Evolutionary conservation across 2,888 invertebrate species (phyloP).

Genomic region (Chrysodeixis includens): DNA sequence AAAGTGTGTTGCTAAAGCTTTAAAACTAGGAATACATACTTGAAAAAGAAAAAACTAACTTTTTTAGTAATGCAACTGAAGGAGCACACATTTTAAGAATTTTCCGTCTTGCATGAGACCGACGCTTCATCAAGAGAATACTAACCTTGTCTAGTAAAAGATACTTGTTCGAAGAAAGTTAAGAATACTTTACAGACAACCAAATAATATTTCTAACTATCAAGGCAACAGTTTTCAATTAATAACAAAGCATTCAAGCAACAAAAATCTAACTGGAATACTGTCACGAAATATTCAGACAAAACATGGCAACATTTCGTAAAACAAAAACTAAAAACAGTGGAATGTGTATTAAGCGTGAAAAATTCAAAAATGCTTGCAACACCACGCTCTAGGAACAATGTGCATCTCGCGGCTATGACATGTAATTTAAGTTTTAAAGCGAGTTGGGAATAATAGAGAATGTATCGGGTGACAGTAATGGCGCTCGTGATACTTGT

Average conservation of each 20-base stretch:
- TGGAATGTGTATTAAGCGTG: slow-evolving; percentile 38
- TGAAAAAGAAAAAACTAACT: too few species aligned
- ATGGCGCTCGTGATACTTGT: slow-evolving; percentile 10
- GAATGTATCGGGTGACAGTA: slow-evolving; percentile 42
- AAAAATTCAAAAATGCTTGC: slow-evolving; percentile 50
- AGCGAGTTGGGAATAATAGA: slow-evolving; percentile 47
- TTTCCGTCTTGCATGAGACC: too few species aligned
- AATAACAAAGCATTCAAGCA: neutral
- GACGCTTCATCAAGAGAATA: too few species aligned
- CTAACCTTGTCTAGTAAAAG: too few species aligned
- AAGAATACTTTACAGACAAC: neutral
- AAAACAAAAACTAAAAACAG: slow-evolving; percentile 30
- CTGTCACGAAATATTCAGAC: slow-evolving; percentile 26
- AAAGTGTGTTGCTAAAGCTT: too few species aligned
- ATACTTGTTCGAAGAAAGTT: too few species aligned
- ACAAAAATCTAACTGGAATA: slow-evolving; percentile 1
- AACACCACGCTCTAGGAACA: slow-evolving; percentile 60
- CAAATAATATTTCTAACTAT: neutral
- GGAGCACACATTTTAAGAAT: too few species aligned
- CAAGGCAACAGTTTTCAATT: neutral
- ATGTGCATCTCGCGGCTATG: slow-evolving; percentile 69
- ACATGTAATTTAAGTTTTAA: slow-evolving; percentile 76
- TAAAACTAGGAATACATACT: too few species aligned
- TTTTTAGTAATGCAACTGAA: too few species aligned
- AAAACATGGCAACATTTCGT: slow-evolving; percentile 33